Percentiles rank a stretch among this genome's conserved stretches.
Evolutionary conservation across 2,113 vertebrate species (phyloP).

Genomic region (Rhinogobius similis): DNA sequence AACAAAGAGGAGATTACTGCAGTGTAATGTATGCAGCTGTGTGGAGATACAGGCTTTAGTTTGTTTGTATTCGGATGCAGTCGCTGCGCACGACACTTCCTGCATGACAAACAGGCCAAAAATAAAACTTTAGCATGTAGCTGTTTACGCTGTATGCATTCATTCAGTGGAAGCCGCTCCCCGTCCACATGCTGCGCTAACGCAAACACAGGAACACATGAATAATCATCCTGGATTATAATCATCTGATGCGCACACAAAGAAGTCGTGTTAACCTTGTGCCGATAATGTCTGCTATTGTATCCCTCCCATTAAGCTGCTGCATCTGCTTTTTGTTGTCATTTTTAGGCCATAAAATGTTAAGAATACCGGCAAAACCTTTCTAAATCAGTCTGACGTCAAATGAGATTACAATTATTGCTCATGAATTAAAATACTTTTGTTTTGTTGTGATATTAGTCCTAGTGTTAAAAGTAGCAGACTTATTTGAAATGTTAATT

Average conservation of each 20-base stretch:
- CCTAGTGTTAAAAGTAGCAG: no score
- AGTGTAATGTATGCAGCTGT: slow-evolving; percentile 14
- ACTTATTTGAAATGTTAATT: no score
- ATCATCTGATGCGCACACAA: not conserved
- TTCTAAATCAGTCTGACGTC: no score
- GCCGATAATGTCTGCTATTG: not conserved
- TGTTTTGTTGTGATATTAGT: no score
- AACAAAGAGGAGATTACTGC: not conserved
- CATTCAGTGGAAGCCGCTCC: not conserved
- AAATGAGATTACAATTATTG: no score
- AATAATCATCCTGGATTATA: not conserved
- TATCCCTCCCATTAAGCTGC: not conserved
- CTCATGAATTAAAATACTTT: no score
- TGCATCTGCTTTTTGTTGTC: not conserved
- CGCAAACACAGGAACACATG: not conserved
- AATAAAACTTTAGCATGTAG: slow-evolving; percentile 12
- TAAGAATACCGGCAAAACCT: no score
- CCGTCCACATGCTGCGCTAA: not conserved
- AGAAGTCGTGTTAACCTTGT: not conserved
- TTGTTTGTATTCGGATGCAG: slow-evolving; percentile 19
- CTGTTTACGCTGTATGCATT: not conserved
- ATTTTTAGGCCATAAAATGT: not conserved
- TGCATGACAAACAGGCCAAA: slow-evolving; percentile 15
- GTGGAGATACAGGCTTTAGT: not conserved
- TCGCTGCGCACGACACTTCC: not conserved